phyloP scores from a whole-genome alignment of 2,113 vertebrate species.

The Stercorarius parasiticus region DNA sequence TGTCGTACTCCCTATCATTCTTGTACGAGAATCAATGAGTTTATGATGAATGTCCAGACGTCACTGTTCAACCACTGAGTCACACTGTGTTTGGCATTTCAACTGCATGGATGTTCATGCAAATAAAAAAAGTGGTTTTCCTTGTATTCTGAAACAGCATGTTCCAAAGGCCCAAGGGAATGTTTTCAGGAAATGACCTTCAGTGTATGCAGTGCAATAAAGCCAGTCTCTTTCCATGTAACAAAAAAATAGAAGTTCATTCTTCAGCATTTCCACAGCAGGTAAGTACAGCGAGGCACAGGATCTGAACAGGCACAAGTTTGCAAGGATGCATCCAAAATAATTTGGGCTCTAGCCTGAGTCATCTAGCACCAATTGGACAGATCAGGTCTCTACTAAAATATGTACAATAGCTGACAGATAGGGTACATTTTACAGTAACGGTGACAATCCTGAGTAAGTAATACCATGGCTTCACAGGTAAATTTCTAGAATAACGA shows the following conservation, averaged over 20 bases:
- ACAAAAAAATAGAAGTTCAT: background rate
- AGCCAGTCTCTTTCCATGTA: background rate
- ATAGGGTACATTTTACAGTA: background rate
- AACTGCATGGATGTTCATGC: background rate
- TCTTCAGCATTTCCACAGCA: background rate
- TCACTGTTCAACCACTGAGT: background rate
- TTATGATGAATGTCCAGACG: background rate
- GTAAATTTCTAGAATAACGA: background rate
- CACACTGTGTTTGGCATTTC: background rate
- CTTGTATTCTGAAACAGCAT: background rate
- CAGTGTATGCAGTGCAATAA: background rate
- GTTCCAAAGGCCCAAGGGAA: background rate
- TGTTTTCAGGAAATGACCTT: background rate
- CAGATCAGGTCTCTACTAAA: background rate
- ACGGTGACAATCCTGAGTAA: background rate
- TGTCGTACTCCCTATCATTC: background rate
- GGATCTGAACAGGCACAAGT: background rate
- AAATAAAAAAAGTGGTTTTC: background rate
- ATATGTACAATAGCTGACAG: background rate
- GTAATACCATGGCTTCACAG: background rate
- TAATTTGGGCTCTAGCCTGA: background rate
- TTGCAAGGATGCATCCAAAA: background rate
- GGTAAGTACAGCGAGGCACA: background rate
- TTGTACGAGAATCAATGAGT: background rate
- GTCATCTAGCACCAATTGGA: background rate